These are phyloP conservation scores for Xanthia icteritia DNA, from an alignment of 2,888 invertebrate species.

Conservation along the genomic window DNA sequence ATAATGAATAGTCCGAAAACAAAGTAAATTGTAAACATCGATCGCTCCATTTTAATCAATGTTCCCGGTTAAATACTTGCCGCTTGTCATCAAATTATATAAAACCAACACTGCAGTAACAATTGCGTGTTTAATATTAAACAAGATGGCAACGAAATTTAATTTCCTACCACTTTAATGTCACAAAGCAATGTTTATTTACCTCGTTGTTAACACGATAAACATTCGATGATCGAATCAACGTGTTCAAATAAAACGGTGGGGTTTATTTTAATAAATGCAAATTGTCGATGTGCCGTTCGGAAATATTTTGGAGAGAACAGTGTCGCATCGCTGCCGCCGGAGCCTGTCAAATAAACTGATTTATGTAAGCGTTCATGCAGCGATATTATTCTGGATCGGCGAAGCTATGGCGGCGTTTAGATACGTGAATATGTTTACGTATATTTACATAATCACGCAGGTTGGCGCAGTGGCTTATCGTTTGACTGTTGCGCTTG, in stretches of 20 bases:
- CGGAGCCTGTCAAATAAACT: conserved; percentile 25
- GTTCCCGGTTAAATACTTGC: background rate
- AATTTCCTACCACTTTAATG: conserved; percentile 20
- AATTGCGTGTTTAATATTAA: conserved; percentile 12
- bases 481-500: conserved; percentile 3
- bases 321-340: conserved; percentile 17
- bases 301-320: conserved; percentile 27
- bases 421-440: conserved; percentile 25
- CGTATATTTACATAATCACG: conserved; percentile 16
- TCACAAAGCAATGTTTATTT: conserved; percentile 18
- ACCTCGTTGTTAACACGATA: conserved; percentile 20
- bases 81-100: background rate
- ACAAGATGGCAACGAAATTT: conserved; percentile 14
- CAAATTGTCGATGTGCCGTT: conserved; percentile 30
- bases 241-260: conserved; percentile 35
- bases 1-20: background rate
- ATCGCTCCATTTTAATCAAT: conserved; percentile 1
- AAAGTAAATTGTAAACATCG: background rate
- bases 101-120: conserved; percentile 24
- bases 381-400: conserved; percentile 3
- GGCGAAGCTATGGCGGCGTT: conserved; percentile 2
- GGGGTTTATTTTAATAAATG: conserved; percentile 38
- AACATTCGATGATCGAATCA: conserved; percentile 38
- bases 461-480: background rate
- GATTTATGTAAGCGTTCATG: conserved; percentile 38